These are phyloP conservation scores for Hippolais icterina DNA, from an alignment of 2,113 vertebrate species.

Conservation along the genomic window DNA sequence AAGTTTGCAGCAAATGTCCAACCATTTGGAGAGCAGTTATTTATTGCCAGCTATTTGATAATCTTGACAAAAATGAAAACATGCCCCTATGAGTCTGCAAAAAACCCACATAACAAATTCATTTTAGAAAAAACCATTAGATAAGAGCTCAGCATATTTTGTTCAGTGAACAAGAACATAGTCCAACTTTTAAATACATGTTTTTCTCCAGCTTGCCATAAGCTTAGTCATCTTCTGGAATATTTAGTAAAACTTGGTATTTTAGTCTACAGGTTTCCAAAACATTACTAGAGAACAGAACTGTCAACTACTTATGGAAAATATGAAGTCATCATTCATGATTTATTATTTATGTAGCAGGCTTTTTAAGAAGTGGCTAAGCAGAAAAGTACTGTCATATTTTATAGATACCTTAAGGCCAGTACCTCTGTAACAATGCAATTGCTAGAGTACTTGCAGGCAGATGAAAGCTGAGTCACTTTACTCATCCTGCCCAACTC, in stretches of 20 bases:
- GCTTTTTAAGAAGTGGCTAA: background rate
- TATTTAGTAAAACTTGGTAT: constrained; percentile 10
- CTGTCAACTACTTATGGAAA: background rate
- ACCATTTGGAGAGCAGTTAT: constrained; percentile 57
- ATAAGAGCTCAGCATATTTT: constrained; percentile 24
- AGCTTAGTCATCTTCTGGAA: constrained; percentile 51
- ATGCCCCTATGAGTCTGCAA: background rate
- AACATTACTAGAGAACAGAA: constrained; percentile 40
- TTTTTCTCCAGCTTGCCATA: constrained; percentile 35
- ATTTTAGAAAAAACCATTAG: constrained; percentile 20
- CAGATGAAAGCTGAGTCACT: background rate
- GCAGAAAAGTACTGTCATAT: background rate
- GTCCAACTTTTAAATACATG: background rate
- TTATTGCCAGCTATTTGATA: constrained; percentile 58
- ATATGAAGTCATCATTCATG: constrained; percentile 8
- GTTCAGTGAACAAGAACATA: background rate
- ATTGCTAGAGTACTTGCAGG: background rate
- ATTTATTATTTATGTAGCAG: background rate
- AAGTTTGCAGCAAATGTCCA: constrained; percentile 52
- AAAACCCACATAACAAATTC: background rate
- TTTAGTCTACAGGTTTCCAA: constrained; percentile 27
- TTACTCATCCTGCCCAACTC: background rate
- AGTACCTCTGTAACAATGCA: background rate
- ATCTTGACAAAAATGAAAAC: constrained; percentile 58
- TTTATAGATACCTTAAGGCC: background rate